A percentile compares a stretch with the other conserved stretches of the same genome.
Conservation (phyloP, 1,140 invertebrate species). For the Penaeus vannamei region DNA sequence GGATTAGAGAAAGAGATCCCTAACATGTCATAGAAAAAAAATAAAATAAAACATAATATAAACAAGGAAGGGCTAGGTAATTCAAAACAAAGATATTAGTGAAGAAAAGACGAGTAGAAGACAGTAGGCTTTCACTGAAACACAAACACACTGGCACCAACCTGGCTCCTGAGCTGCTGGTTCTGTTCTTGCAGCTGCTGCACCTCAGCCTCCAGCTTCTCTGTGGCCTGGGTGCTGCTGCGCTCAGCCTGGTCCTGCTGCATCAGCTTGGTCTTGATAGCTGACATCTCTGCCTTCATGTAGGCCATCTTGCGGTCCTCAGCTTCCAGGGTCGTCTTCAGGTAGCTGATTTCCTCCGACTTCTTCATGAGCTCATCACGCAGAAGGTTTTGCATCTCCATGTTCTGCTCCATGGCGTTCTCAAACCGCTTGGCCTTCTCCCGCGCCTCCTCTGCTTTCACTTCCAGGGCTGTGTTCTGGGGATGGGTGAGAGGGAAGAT, state of each 20-base stretch:
- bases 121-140: background rate
- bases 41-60: background rate
- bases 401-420: slow-evolving; percentile 50
- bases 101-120: background rate
- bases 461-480: slow-evolving; percentile 54
- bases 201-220: slow-evolving; percentile 41
- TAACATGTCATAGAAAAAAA: too few relatives aligned
- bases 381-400: slow-evolving; percentile 54
- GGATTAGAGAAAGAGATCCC: too few relatives aligned
- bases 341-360: slow-evolving; percentile 48
- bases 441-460: slow-evolving; percentile 47
- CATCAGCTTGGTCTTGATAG: slow-evolving; percentile 46
- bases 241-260: slow-evolving; percentile 55
- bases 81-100: too few relatives aligned
- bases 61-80: background rate
- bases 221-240: background rate
- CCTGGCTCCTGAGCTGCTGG: slow-evolving; percentile 48
- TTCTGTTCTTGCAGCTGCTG: slow-evolving; percentile 44
- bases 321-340: slow-evolving; percentile 47
- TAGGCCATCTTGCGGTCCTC: slow-evolving; percentile 51
- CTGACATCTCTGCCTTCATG: slow-evolving; percentile 57
- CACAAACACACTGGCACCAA: background rate
- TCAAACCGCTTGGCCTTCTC: slow-evolving; percentile 29
- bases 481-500: background rate
- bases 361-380: slow-evolving; percentile 57